Conservation (phyloP, 2,797 vertebrate genomes). For the Myotis myotis region DNA sequence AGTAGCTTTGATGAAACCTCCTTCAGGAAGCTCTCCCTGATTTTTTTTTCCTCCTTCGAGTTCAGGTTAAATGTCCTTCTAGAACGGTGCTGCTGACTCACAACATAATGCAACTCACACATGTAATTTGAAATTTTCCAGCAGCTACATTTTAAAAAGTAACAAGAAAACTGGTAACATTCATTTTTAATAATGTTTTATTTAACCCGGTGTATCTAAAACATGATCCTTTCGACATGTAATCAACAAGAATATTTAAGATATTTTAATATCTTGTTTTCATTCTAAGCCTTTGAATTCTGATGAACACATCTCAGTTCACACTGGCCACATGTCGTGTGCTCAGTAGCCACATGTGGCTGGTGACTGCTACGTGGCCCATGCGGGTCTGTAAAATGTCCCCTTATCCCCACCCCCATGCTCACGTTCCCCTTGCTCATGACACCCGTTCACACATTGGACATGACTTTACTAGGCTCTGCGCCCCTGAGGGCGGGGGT, state of each 20-base stretch:
- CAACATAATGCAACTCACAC: background rate
- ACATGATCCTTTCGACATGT: background rate
- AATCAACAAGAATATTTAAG: background rate
- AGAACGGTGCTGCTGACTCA: background rate
- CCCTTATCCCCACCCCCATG: too few species aligned
- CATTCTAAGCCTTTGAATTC: background rate
- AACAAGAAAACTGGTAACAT: background rate
- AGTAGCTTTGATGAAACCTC: background rate
- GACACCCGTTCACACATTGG: background rate
- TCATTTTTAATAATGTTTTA: background rate
- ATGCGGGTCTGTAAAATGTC: accelerated
- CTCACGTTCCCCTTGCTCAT: background rate
- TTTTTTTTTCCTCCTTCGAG: background rate
- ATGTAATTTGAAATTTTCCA: background rate
- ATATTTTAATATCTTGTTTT: background rate
- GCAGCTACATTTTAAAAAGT: background rate
- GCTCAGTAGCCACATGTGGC: background rate
- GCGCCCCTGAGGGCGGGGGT: background rate
- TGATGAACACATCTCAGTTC: background rate
- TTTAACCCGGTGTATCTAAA: background rate
- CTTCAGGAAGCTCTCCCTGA: background rate
- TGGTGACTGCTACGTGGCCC: background rate
- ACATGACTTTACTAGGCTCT: background rate
- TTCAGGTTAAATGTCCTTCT: background rate
- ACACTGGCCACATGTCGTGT: accelerated